Base-by-base conservation (phyloP, 2,888 invertebrate genomes). In the Mesorhabditis spiculigera region DNA sequence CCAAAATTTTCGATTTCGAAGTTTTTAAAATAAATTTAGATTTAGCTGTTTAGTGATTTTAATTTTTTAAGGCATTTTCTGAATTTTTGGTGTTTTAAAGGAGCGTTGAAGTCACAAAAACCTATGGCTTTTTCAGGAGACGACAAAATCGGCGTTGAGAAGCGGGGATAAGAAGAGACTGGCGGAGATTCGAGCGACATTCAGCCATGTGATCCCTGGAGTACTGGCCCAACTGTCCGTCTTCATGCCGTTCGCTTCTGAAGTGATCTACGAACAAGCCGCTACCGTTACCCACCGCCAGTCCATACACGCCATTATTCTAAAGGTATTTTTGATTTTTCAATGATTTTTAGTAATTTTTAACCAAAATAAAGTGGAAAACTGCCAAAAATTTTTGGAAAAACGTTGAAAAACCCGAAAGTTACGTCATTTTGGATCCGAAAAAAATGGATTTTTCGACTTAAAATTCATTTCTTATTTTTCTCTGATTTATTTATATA, bases 111-210 rank as follows among this genome's bases (percentile, higher is more conserved):
- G 63, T 45, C 42, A 50, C n/a, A 13, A 16, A 44, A 16, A 43
- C 16, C n/a, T 16, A 42, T 43, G 28, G n/a, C 63, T 70, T 65
- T 71, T 77, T 8, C 75, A 88, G 88, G 88, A 88, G 79, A 85
- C 85, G 68, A 83, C 86, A 6, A 88, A 88, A 72, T 75, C 84
- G 43, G 81, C 85, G 28, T 72, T 88, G n/a, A 75, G 78, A 72
- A 64, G 68, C 4, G 74, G 72, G 10, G 79, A 82, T 65, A 66
- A 68, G 4, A 8, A 63, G 4, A 72, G 81, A 41, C 66, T 80
- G 43, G 28, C 71, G 8, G 70, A 75, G 44, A 75, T 79, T 6
- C 66, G 75, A 10, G 72, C 74, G 6, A 78, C 76, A 4, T 71
- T 83, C 10, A 69, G 73, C 13, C 45, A 73, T 41, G 76, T 77